A percentile compares a stretch with the other conserved stretches of the same genome.
Conservation (phyloP, 2,797 vertebrate species). For the Borostomias antarcticus region DNA sequence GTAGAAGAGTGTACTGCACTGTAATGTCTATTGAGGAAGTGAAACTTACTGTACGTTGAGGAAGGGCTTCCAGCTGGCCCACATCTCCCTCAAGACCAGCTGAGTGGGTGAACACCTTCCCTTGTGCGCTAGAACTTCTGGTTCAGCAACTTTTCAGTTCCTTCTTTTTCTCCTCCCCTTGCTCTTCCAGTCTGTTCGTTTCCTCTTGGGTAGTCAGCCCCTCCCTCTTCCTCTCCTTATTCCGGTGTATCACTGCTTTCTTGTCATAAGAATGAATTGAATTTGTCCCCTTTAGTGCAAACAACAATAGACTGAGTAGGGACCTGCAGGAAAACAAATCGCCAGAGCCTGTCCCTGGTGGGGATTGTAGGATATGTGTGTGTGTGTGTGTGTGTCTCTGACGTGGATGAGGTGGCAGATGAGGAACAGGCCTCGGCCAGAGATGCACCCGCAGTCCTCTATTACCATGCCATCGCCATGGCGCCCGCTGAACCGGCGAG, state of each 20-base stretch:
- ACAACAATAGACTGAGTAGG: constrained; percentile 97
- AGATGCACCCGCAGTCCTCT: constrained; percentile 92
- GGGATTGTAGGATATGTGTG: constrained; percentile 80
- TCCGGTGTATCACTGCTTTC: constrained; percentile 83
- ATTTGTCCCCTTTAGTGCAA: constrained; percentile 98
- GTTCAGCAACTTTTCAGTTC: constrained; percentile 85
- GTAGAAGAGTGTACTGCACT: constrained; percentile 3
- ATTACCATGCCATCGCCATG: constrained; percentile 94
- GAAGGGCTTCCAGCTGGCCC: constrained; percentile 28
- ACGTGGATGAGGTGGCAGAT: constrained; percentile 84
- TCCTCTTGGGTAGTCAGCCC: constrained; percentile 81
- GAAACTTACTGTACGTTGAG: constrained; percentile 2
- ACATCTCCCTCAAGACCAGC: constrained; percentile 40
- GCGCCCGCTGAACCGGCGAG: constrained; percentile 91
- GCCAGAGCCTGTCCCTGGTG: constrained; percentile 88
- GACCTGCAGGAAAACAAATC: constrained; percentile 99
- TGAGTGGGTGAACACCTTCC: constrained; percentile 18
- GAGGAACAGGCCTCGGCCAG: constrained; percentile 91
- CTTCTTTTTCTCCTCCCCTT: constrained; percentile 61
- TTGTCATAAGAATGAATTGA: constrained; percentile 99
- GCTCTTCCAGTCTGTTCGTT: constrained; percentile 66
- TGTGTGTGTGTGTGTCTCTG: constrained; percentile 50
- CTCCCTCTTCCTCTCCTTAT: constrained; percentile 67
- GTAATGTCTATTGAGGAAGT: constrained; percentile 10
- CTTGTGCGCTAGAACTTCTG: constrained; percentile 59